Conservation (phyloP, 2,113 vertebrate genomes). For the Petroica traversi region DNA sequence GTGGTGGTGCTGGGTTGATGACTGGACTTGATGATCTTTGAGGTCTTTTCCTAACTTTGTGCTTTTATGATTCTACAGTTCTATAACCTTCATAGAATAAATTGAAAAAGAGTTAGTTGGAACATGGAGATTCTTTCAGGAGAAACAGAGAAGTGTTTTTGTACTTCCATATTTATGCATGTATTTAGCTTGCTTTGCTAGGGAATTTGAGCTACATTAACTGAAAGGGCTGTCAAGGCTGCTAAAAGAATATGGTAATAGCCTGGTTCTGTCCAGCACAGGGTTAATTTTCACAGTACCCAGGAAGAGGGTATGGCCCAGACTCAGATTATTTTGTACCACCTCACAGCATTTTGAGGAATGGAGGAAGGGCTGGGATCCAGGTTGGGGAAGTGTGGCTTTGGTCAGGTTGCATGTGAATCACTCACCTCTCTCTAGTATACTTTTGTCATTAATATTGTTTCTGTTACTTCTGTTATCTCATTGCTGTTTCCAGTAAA, state of each 20-base stretch:
- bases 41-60: background rate
- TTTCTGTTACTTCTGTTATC: background rate
- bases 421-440: background rate
- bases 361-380: background rate
- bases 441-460: background rate
- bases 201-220: background rate
- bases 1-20: background rate
- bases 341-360: background rate
- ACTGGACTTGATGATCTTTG: background rate
- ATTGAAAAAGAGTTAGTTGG: background rate
- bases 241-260: background rate
- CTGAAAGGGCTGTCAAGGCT: background rate
- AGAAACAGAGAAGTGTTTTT: background rate
- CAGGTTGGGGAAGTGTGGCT: too few species aligned
- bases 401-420: background rate
- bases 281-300: background rate
- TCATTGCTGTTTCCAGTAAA: background rate
- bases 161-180: background rate
- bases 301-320: background rate
- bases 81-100: background rate
- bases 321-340: background rate
- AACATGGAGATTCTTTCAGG: background rate
- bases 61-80: background rate
- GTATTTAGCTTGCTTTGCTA: background rate
- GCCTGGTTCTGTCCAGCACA: background rate